Base-by-base conservation (phyloP, 1,140 invertebrate genomes). In the Heliconius nattereri region DNA sequence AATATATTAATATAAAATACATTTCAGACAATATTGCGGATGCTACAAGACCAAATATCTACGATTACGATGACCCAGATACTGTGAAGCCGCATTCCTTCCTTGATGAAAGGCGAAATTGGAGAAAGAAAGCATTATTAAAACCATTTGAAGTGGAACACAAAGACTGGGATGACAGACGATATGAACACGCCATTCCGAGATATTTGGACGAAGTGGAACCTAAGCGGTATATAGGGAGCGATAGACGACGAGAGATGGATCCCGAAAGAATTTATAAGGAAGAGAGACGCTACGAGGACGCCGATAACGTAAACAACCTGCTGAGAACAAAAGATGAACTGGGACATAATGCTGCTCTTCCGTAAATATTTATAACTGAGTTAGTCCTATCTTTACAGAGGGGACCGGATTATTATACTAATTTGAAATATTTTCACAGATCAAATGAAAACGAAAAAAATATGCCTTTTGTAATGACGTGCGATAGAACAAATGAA, bases 1-100 rank as follows among this genome's bases (percentile, higher is more conserved):
- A 20, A 66, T 66, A 35, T 73, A 79, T 78, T 29, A 52, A 40
- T 26, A 0, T 70, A n/a, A 49, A 66, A 57, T 78, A 80, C 77
- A 81, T 81, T 91, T 91, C 11, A 45, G 85, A 94, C 77, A 81
- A 92, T 71, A 75, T 92, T 76, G 83, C 85, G n/a, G 81, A 85
- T 8, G 89, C 85, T 26, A 86, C 81, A 7, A 86, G 88, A 85
- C 71, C 82, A 37, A 86, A 81, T 66, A 84, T 78, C 81, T 94
- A 90, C 57, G 91, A 94, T 77, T 92, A 92, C 52, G 89, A 92
- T 32, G 91, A 94, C 54, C 75, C 82, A 13, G 90, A 91, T n/a
- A 82, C 76, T 49, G 87, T 83, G 45, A 92, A 91, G 80, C 87
- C 88, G 78, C 90, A 91, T 77, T 85, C 87, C 2, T 76, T 90